Evolutionary conservation across 2,888 invertebrate species (phyloP), one percentile per base, ranked within the genome.

Genomic region (Idaea biselata): DNA sequence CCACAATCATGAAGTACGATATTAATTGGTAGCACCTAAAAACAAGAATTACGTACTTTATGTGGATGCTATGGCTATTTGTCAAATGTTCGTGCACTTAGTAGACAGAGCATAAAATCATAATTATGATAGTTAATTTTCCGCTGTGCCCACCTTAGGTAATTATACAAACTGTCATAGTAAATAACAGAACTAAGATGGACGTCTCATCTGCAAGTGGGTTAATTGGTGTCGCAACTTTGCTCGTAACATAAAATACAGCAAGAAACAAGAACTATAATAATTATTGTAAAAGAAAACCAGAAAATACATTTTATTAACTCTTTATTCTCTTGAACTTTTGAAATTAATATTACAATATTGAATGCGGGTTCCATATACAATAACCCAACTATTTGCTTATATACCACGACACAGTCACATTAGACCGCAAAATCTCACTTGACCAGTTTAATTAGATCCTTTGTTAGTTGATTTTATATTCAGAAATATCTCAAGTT

Each of bases 321-420:
- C 90, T 92, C 90, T 92, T 92, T 92, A 92, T 91, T 92, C 89
- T 91, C 84, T 89, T 91, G 91, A 91, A 91, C 89, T 90, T 89
- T 86, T 86, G 89, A 91, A 92, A 92, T 91, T 91, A 92, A 92
- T 92, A 88, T 90, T 92, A 92, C 90, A 91, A 90, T 91, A 91
- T 91, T 91, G 89, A 91, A 91, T 91, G 89, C 84, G 92, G 92
- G 92, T 78, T 89, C 83, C 88, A 87, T 91, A 92, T 92, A 91
- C 87, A 92, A 88, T 86, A 85, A 90, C 92, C 92, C 91, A 90
- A 85, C 91, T 91, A 91, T 91, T 87, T 91, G 86, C 89, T 90
- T 91, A 91, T 83, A 84, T 86, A 91, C 89, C 89, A 90, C 88
- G 89, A 91, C 88, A 91, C 88, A 89, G 89, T 91, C 90, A 91